Evolutionary conservation across 1,140 invertebrate species (phyloP), one percentile per base, ranked within the genome.

Genomic region (Drosophila nasuta): DNA sequence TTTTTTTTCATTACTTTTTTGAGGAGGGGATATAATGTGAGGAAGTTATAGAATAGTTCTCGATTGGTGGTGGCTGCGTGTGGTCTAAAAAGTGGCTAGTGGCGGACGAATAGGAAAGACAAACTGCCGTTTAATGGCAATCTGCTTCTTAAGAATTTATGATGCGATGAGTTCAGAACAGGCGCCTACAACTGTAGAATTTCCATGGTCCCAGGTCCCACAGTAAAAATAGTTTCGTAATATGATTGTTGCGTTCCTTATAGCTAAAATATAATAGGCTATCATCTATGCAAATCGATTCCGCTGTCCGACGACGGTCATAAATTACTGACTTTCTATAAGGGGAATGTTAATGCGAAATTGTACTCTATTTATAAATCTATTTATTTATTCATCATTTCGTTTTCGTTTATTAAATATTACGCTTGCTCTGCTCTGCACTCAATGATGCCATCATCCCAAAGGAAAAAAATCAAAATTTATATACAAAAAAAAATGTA

Each of bases 381-480:
- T 49, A 60, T 65, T 17, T 57, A 41, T 58, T 54, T 13, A 45
- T 41, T 59, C 63, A 20, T 33, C 33, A 38, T 11, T 38, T 38
- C 35, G 35, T 38, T 38, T 70, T 28, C 51, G 6, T 60, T 62
- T 56, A 57, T 70, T 78, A 58, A 51, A 70, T 63, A 66, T 71
- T 77, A 69, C 64, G 57, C 51, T 78, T 88, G 76, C 74, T 79
- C 80, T 87, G 77, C 63, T 88, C 64, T 72, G 77, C 70, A 77
- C 71, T 80, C 75, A 85, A 85, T 88, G 73, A 88, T 80, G 52
- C 63, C 71, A 81, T 88, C 81, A 85, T 88, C 86, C 86, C 83
- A 87, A 52, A 65, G 68, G 15, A 54, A 25, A 70, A 25, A 25
- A 63, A 35, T 33, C 41, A 58, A 75, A 67, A 56, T 17, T 49